A percentile compares a stretch with the other conserved stretches of the same genome.
Evolutionary conservation across 2,888 invertebrate species (phyloP).

Genomic region (Heteromyza rotundicornis): DNA sequence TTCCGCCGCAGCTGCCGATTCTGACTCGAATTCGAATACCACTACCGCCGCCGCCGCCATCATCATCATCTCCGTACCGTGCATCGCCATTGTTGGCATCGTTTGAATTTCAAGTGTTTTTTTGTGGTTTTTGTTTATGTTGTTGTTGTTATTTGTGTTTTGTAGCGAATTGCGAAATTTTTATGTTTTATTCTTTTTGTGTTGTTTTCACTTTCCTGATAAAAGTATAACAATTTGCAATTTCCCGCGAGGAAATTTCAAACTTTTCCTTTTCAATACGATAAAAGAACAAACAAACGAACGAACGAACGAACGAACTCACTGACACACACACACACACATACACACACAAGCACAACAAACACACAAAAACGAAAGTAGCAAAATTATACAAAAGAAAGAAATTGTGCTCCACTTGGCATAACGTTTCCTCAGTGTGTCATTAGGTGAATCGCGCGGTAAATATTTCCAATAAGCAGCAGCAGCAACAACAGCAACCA

Average conservation of each 20-base stretch:
- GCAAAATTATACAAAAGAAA: slow-evolving; percentile 11
- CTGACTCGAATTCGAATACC: too few relatives aligned
- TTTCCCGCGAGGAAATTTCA: slow-evolving; percentile 12
- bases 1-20: background rate
- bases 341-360: background rate
- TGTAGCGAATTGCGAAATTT: background rate
- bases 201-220: background rate
- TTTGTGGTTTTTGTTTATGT: slow-evolving; percentile 4
- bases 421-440: slow-evolving; percentile 15
- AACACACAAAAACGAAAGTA: background rate
- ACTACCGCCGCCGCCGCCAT: background rate
- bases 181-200: background rate
- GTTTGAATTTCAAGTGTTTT: slow-evolving; percentile 10
- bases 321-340: background rate
- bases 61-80: background rate
- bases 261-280: background rate
- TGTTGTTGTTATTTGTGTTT: too few relatives aligned
- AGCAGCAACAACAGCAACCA: background rate
- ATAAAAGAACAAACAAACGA: too few relatives aligned
- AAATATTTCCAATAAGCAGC: slow-evolving; percentile 9
- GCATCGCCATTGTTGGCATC: background rate
- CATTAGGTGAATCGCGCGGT: slow-evolving; percentile 8
- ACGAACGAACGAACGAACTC: background rate
- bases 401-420: slow-evolving; percentile 10
- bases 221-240: slow-evolving; percentile 10